Percentiles rank a stretch among this genome's conserved stretches.
Conservation (phyloP, 1,140 invertebrate species). For the Parapsyche elsis region DNA sequence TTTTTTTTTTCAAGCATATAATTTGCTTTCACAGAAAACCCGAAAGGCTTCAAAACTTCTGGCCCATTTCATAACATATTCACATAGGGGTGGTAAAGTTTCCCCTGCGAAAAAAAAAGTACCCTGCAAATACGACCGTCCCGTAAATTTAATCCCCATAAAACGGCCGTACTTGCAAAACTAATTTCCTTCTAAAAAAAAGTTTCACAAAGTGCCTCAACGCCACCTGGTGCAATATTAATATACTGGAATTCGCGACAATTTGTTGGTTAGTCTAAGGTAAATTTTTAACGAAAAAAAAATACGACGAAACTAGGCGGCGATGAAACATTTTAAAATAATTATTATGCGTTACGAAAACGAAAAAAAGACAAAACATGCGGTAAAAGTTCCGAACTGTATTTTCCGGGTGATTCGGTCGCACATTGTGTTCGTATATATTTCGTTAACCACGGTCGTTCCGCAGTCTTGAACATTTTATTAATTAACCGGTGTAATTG, state of each 20-base stretch:
- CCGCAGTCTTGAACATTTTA: conserved; percentile 30
- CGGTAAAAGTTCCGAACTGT: neutral
- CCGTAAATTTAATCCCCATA: conserved; percentile 43
- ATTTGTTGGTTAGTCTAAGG: neutral
- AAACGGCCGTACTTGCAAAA: conserved; percentile 39
- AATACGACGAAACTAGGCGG: too few relatives aligned
- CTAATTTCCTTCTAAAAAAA: conserved; percentile 37
- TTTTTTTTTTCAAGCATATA: conserved; percentile 35
- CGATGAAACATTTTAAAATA: too few relatives aligned
- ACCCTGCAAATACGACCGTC: conserved; percentile 36
- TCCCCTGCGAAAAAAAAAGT: conserved; percentile 8
- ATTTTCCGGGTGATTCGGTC: conserved; percentile 13
- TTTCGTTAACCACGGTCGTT: conserved; percentile 24
- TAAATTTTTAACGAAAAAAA: neutral
- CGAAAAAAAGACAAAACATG: too few relatives aligned
- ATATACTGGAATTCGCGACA: conserved; percentile 20
- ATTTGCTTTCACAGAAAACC: conserved; percentile 32
- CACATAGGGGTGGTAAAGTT: conserved; percentile 37
- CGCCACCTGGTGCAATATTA: conserved; percentile 41
- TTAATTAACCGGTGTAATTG: conserved; percentile 33
- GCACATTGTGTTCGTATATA: conserved; percentile 20
- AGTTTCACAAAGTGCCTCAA: conserved; percentile 25
- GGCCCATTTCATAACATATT: conserved; percentile 37
- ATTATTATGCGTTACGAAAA: too few relatives aligned
- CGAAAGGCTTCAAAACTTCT: conserved; percentile 37